Base-by-base conservation (phyloP, 1,140 invertebrate genomes). In the Drosophila jambulina region DNA sequence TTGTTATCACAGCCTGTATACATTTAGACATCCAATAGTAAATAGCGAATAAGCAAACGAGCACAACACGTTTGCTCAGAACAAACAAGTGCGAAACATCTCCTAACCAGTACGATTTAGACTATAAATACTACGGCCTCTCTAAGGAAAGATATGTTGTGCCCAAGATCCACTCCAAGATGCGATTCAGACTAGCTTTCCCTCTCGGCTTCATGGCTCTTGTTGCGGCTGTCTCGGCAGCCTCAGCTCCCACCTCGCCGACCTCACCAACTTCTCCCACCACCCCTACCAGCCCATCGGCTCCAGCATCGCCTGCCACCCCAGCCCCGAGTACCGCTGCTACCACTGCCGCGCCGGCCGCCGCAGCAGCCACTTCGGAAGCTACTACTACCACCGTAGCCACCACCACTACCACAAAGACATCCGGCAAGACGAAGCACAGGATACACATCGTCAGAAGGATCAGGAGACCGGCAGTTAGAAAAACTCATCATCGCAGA, bases 51-150 rank as follows among this genome's bases (percentile, higher is more conserved):
- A 29, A 10, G 17, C 21, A 61, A 32, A 71, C 4, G 2, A 17
- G n/a, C 17, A 10, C 3, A 12, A 15, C 13, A 1, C n/a, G n/a
- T 62, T 63, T 59, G 60, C 60, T 59, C 5, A n/a, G 15, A 29
- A 42, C 54, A 64, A 64, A 64, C 27, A 42, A 43, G 17, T 6
- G 6, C 9, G 7, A 42, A 13, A 42, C 19, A 61, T 61, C 36
- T 42, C 13, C 17, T 6, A 32, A 19, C 0, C 9, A 17, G 53
- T n/a, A 25, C 32, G 17, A 23, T 32, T 42, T 42, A 15, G 27
- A 5, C 27, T 64, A 32, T 63, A 63, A 63, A 60, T 61, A 61
- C 62, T 19, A 4, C 8, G 56, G 21, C 3, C 21, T 61, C 8
- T 21, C 7, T 8, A 5, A 15, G 17, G 15, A 29, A 9, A 25